Base-by-base conservation (phyloP, 1,140 invertebrate species). In the Macrobrachium rosenbergii region DNA sequence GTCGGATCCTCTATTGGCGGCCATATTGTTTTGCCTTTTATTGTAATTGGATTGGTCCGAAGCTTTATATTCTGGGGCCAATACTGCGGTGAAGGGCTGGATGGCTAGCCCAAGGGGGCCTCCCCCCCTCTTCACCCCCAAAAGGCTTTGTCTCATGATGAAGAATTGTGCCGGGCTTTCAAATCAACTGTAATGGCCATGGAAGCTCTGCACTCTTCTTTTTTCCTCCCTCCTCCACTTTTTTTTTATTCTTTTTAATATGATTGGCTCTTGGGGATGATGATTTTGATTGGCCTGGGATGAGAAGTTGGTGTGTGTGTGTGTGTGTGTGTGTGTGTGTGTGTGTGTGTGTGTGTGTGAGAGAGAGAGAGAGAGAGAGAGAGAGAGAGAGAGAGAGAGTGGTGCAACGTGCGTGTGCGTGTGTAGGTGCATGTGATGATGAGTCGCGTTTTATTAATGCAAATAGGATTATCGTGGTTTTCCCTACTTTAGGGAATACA, bases 11-110 rank as follows among this genome's bases (percentile, higher is more conserved):
- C 83, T 78, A 79, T 79, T 85, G 83, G 73, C n/a, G 43, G 83
- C 83, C 83, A 85, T 85, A 85, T 85, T 85, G 83, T 85, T 85
- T 85, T 79, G 83, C 83, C 83, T 85, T 85, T 85, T 85, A 85
- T 85, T 85, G 83, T 85, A 85, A 85, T 85, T 85, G 83, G 83
- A 85, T 85, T 85, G 83, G 21, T 69, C 75, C 37, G 62, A 85
- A 85, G 83, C 83, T 85, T 85, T 85, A 85, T 79, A 79, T 67
- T 85, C n/a, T 28, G 28, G 21, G 62, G 76, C 37, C 83, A 72
- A 77, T 78, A 67, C 75, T 43, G 75, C 75, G 63, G 75, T 60
- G 76, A 73, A 23, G 45, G 75, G 60, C 21, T 60, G 76, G 16
- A 45, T 63, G 69, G 28, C 72, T 60, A 17, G 62, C 28, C 28